phyloP scores from a whole-genome alignment of 64 coral and sea anemone genomes.

The Platygyra sinensis region DNA sequence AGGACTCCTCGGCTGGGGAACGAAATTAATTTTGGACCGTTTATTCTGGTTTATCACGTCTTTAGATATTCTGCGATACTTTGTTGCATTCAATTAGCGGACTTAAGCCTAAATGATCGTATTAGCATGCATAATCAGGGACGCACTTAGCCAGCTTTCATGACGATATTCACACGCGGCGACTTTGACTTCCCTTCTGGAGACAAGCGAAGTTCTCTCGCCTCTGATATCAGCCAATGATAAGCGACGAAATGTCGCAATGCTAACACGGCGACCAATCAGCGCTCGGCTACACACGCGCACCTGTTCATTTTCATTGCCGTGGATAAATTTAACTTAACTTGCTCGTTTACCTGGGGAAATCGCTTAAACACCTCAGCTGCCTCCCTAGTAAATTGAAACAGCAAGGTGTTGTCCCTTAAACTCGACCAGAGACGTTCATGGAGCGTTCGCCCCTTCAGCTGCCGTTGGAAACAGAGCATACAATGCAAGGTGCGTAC shows the following conservation, averaged over 20 bases:
- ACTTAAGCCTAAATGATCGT: not conserved
- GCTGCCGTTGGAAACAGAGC: conserved; percentile 1
- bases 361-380: conserved; percentile 38
- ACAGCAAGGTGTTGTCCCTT: conserved; percentile 23
- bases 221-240: not conserved
- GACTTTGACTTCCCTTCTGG: conserved; percentile 21
- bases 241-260: not conserved
- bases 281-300: not conserved
- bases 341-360: conserved; percentile 32
- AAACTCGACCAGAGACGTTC: not conserved
- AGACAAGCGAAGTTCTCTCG: not conserved
- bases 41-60: not conserved
- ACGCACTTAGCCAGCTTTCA: not conserved
- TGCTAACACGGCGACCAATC: conserved; percentile 16
- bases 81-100: not conserved
- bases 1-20: not conserved
- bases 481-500: conserved; percentile 3
- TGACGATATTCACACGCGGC: not conserved
- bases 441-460: not conserved
- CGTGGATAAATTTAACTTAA: conserved; percentile 40
- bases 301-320: conserved; percentile 46
- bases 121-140: not conserved
- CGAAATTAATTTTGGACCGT: not conserved
- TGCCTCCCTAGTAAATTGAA: not conserved
- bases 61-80: not conserved